Evolutionary conservation across 1,140 invertebrate genomes (phyloP).

Genomic region (Olivierus martensii): DNA sequence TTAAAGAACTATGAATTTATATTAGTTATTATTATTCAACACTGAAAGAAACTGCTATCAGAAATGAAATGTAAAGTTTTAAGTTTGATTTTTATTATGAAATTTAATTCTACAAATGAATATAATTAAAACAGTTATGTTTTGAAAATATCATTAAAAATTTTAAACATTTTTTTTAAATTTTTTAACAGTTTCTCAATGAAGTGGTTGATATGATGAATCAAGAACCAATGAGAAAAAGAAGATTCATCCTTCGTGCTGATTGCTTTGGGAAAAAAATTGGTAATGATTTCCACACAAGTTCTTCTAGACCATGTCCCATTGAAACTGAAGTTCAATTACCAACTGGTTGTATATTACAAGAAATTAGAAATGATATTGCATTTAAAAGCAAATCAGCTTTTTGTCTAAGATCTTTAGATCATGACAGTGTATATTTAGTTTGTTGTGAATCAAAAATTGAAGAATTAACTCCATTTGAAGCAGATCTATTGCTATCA

Average conservation of each 20-base stretch:
- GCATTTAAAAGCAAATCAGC: background rate
- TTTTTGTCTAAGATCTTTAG: conserved; percentile 13
- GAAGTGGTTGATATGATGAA: conserved; percentile 1
- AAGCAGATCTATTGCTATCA: conserved; percentile 13
- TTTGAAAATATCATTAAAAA: too few relatives aligned
- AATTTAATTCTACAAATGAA: too few relatives aligned
- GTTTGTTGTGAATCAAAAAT: conserved; percentile 6
- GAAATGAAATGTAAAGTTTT: too few relatives aligned
- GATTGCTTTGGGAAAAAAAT: conserved; percentile 15
- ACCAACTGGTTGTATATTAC: conserved; percentile 10
- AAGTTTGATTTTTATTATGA: too few relatives aligned
- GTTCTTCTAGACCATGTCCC: background rate
- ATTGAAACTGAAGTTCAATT: conserved; percentile 15
- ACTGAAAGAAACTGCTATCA: too few relatives aligned
- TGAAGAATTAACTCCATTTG: conserved; percentile 13
- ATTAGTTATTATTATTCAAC: too few relatives aligned
- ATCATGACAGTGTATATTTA: conserved; percentile 15
- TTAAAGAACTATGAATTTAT: too few relatives aligned
- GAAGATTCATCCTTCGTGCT: conserved; percentile 9
- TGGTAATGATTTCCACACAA: background rate
- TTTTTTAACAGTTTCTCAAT: too few relatives aligned
- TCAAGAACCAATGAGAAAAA: background rate
- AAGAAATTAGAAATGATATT: conserved; percentile 10
- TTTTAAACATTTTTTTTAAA: too few relatives aligned
- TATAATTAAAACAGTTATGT: too few relatives aligned